phyloP scores from a whole-genome alignment of 2,888 invertebrate species.

The Perithous albicinctus region DNA sequence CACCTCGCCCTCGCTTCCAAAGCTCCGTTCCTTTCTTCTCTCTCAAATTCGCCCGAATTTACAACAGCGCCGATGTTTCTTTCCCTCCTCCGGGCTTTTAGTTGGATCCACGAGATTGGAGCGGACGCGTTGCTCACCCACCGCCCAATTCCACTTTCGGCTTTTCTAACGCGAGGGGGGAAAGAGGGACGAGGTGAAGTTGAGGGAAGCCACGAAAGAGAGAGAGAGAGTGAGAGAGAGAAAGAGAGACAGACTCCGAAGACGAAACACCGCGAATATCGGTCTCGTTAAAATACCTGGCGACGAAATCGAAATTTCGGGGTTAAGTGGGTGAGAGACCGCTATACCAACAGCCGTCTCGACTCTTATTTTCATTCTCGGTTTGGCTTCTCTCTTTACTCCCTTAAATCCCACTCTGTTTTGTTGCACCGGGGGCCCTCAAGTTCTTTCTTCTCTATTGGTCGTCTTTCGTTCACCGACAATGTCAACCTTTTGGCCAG shows the following conservation, averaged over 20 bases:
- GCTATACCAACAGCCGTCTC: conserved; percentile 32
- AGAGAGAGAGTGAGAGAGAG: no score
- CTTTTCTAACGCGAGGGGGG: conserved; percentile 67
- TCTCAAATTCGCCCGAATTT: conserved; percentile 1
- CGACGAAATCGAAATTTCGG: conserved; percentile 84
- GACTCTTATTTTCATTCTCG: conserved; percentile 18
- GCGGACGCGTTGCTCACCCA: conserved; percentile 49
- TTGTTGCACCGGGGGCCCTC: neutral
- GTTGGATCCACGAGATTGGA: conserved; percentile 40
- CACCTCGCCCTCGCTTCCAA: neutral
- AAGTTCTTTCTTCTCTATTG: conserved; percentile 17
- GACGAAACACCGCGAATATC: conserved; percentile 78
- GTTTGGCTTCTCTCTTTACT: conserved; percentile 39
- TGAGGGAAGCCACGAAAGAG: conserved; percentile 43
- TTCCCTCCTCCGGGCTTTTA: conserved; percentile 9
- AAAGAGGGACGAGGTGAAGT: conserved; percentile 2
- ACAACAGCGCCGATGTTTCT: conserved; percentile 31
- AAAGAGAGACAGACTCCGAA: no score
- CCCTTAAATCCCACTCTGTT: conserved; percentile 34
- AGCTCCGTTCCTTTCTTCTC: conserved; percentile 8
- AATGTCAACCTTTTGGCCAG: conserved; percentile 26
- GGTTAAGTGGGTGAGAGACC: conserved; percentile 77
- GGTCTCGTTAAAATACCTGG: conserved; percentile 84
- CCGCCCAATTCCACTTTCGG: conserved; percentile 65
- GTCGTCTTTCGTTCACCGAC: conserved; percentile 41